Percentiles rank a stretch among this genome's conserved stretches.
phyloP scores from a whole-genome alignment of 2,113 vertebrate species.

The Trematocara macrostoma region DNA sequence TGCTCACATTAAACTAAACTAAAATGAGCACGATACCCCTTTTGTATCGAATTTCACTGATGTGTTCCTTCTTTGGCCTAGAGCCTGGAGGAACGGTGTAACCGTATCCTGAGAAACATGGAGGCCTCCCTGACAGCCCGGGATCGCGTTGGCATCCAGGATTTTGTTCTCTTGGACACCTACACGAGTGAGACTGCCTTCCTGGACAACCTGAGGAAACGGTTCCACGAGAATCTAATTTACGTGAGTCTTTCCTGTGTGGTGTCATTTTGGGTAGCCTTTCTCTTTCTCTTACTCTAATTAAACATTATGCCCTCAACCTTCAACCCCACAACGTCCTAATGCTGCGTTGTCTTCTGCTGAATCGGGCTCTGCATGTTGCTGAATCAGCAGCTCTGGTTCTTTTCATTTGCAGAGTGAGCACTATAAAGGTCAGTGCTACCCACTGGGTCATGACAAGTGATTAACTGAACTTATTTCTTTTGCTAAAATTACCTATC shows the following conservation, averaged over 20 bases:
- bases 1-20: neutral
- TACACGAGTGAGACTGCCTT: slow-evolving; percentile 89
- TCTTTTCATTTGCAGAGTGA: slow-evolving; percentile 21
- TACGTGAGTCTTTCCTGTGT: slow-evolving; percentile 75
- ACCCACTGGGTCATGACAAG: slow-evolving; percentile 10
- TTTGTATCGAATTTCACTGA: neutral
- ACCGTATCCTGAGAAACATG: slow-evolving; percentile 78
- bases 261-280: neutral
- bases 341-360: neutral
- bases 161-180: slow-evolving; percentile 89
- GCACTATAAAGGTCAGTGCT: neutral
- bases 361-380: slow-evolving; percentile 19
- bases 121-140: slow-evolving; percentile 88
- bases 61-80: slow-evolving; percentile 36
- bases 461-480: slow-evolving; percentile 32
- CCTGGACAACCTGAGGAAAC: slow-evolving; percentile 88
- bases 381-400: slow-evolving; percentile 48
- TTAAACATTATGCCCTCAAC: slow-evolving; percentile 10
- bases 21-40: neutral
- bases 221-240: slow-evolving; percentile 93
- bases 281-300: neutral
- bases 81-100: slow-evolving; percentile 79
- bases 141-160: slow-evolving; percentile 92
- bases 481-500: slow-evolving; percentile 30
- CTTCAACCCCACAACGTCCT: neutral